Percentiles rank a stretch among this genome's conserved stretches.
phyloP scores from a whole-genome alignment of 2,113 vertebrate genomes.

The Odobenus rosmarus region DNA sequence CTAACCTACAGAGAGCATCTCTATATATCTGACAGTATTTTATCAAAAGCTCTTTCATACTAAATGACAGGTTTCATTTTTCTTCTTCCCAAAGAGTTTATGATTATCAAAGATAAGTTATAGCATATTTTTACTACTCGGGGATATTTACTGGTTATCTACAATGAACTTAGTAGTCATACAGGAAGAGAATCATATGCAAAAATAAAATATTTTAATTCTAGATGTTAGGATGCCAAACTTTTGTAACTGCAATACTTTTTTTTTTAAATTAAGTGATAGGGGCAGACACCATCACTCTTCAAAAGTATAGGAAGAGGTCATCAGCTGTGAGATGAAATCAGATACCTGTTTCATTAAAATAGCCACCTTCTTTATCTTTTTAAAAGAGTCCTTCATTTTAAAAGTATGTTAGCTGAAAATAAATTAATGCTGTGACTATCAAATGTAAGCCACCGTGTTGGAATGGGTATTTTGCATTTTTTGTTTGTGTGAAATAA shows the following conservation, averaged over 20 bases:
- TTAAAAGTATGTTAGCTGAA: slow-evolving; percentile 1
- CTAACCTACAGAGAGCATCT: neutral
- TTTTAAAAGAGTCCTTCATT: slow-evolving; percentile 39
- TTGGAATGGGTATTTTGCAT: neutral
- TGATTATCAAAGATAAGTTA: slow-evolving; percentile 16
- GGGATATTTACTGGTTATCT: slow-evolving; percentile 7
- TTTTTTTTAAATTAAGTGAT: neutral
- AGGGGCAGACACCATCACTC: neutral
- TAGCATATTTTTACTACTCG: neutral
- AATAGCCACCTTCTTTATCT: neutral
- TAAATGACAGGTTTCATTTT: slow-evolving; percentile 9
- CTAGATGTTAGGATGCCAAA: slow-evolving; percentile 5
- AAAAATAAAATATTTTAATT: slow-evolving; percentile 32
- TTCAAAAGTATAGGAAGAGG: neutral
- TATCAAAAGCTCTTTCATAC: slow-evolving; percentile 5
- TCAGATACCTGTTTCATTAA: neutral
- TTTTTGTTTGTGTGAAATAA: slow-evolving; percentile 45
- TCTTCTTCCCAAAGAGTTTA: slow-evolving; percentile 30
- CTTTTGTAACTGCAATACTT: neutral
- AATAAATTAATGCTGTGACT: slow-evolving; percentile 31
- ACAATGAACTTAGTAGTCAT: neutral
- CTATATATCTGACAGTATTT: neutral
- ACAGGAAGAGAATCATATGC: neutral
- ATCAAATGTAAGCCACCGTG: neutral
- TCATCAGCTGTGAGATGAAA: neutral